Conservation (phyloP, 2,888 invertebrate genomes). For the Morinoia aosen region DNA sequence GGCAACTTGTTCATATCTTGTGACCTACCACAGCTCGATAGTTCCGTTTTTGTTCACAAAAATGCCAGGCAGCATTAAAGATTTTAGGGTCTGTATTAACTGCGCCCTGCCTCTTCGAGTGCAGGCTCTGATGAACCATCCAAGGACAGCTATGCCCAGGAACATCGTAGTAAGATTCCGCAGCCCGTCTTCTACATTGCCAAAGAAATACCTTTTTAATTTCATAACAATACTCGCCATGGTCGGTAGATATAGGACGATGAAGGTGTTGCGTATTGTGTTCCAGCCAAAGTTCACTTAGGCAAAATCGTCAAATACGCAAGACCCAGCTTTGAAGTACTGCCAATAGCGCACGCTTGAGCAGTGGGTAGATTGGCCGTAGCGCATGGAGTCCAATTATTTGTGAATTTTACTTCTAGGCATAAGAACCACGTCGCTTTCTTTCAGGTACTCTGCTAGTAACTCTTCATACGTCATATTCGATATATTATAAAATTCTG, state of each 20-base stretch:
- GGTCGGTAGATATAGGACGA: slow-evolving; percentile 20
- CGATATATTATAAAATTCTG: slow-evolving; percentile 35
- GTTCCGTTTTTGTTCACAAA: slow-evolving; percentile 29
- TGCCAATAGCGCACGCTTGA: neutral
- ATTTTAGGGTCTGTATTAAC: slow-evolving; percentile 14
- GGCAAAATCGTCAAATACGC: slow-evolving; percentile 31
- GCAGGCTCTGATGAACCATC: neutral
- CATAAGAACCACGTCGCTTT: slow-evolving; percentile 42
- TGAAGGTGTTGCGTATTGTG: slow-evolving; percentile 35
- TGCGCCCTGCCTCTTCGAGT: neutral
- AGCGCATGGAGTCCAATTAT: neutral
- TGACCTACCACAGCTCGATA: slow-evolving; percentile 47
- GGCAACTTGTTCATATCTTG: slow-evolving; percentile 39
- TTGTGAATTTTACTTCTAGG: neutral
- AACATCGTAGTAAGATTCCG: neutral
- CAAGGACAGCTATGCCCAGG: neutral
- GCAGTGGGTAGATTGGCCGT: neutral
- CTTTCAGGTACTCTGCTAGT: slow-evolving; percentile 18
- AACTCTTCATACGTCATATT: slow-evolving; percentile 42
- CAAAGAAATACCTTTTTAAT: neutral
- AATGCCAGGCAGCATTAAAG: slow-evolving; percentile 40
- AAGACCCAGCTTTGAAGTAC: neutral
- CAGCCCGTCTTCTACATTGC: neutral
- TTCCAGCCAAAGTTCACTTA: slow-evolving; percentile 30
- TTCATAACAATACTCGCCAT: neutral